These are phyloP conservation scores for Dasypogon diadema DNA, from an alignment of 2,888 invertebrate species.

Conservation along the genomic window DNA sequence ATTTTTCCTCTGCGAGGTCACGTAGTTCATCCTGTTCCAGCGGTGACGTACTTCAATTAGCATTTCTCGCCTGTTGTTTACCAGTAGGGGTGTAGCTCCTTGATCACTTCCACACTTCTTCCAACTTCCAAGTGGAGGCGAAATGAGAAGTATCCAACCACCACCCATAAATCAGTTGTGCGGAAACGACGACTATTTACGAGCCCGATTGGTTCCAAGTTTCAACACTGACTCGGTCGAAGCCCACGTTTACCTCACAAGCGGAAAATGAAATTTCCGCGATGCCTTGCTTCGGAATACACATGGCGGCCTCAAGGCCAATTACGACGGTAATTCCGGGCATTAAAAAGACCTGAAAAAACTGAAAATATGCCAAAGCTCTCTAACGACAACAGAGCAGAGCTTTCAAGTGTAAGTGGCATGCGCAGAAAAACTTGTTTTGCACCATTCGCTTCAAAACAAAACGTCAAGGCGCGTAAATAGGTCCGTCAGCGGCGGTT, in stretches of 20 bases:
- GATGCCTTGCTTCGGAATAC: slow-evolving; percentile 21
- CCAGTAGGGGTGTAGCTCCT: too few relatives aligned
- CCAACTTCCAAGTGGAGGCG: background rate
- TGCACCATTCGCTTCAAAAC: slow-evolving; percentile 21
- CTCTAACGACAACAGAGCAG: background rate
- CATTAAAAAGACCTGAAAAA: background rate
- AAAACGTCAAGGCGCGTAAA: slow-evolving; percentile 22
- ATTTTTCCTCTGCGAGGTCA: background rate
- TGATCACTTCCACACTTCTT: too few relatives aligned
- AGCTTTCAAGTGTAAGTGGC: slow-evolving; percentile 31
- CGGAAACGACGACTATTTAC: too few relatives aligned
- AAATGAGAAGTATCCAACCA: too few relatives aligned
- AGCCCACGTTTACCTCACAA: background rate
- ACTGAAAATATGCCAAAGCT: slow-evolving; percentile 42
- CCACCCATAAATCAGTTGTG: background rate
- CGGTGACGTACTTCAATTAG: too few relatives aligned
- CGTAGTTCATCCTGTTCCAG: too few relatives aligned
- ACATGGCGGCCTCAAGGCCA: background rate
- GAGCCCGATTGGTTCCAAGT: too few relatives aligned
- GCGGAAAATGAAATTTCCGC: slow-evolving; percentile 37
- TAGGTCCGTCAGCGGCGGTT: slow-evolving; percentile 12
- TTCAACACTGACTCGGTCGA: background rate
- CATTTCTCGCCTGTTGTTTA: too few relatives aligned
- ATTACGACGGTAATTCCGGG: slow-evolving; percentile 17
- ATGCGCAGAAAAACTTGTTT: slow-evolving; percentile 46